These are phyloP conservation scores for Eublepharis macularius DNA, from an alignment of 2,113 vertebrate species.

Conservation along the genomic window DNA sequence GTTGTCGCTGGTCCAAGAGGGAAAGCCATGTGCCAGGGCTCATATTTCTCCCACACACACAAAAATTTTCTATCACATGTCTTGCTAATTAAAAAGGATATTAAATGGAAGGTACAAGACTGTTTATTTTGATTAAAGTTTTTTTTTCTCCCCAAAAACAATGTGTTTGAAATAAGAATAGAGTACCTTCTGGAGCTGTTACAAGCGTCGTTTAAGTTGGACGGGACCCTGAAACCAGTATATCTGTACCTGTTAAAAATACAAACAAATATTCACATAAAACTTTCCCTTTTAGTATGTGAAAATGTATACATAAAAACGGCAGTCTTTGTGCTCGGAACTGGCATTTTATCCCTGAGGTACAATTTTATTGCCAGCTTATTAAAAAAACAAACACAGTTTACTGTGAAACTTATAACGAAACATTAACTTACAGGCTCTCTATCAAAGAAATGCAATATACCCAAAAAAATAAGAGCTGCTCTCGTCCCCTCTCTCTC, in stretches of 20 bases:
- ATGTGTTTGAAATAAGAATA: background rate
- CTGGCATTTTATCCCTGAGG: slow-evolving; percentile 60
- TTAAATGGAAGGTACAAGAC: slow-evolving; percentile 35
- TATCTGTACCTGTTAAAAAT: slow-evolving; percentile 41
- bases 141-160: background rate
- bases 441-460: slow-evolving; percentile 54
- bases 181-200: background rate
- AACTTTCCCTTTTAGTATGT: background rate
- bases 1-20: background rate
- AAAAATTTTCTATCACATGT: slow-evolving; percentile 23
- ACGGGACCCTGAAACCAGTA: background rate
- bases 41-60: background rate
- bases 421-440: slow-evolving; percentile 49
- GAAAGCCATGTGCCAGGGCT: slow-evolving; percentile 14
- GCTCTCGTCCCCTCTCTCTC: background rate
- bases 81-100: slow-evolving; percentile 6
- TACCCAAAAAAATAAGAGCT: slow-evolving; percentile 53
- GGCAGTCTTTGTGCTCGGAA: slow-evolving; percentile 52
- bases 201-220: slow-evolving; percentile 25
- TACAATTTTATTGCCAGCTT: slow-evolving; percentile 65
- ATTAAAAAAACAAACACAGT: slow-evolving; percentile 61
- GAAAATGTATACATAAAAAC: slow-evolving; percentile 55
- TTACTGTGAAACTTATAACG: slow-evolving; percentile 72
- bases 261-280: slow-evolving; percentile 20
- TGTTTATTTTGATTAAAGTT: slow-evolving; percentile 19